Conservation (phyloP, 1,140 invertebrate species). For the Pogonomyrmex barbatus region DNA sequence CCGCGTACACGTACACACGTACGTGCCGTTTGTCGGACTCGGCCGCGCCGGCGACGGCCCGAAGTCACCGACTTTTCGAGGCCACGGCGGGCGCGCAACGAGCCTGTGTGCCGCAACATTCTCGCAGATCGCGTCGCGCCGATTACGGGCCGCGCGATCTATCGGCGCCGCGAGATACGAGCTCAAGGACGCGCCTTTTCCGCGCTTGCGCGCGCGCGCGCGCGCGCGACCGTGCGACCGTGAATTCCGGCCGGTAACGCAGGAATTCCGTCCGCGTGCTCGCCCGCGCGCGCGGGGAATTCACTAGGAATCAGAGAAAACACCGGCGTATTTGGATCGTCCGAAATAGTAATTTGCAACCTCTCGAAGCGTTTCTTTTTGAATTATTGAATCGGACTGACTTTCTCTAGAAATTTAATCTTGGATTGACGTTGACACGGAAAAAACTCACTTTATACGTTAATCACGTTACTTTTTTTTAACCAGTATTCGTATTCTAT, state of each 20-base stretch:
- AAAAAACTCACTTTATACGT: not conserved
- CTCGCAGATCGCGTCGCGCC: constrained; percentile 51
- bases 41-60: constrained; percentile 68
- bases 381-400: not conserved
- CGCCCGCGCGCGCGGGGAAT: not conserved
- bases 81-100: constrained; percentile 74
- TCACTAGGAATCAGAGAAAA: not conserved
- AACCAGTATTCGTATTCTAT: too few species aligned
- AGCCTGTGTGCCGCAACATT: constrained; percentile 51
- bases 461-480: not conserved
- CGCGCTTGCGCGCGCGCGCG: constrained; percentile 66
- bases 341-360: constrained; percentile 41
- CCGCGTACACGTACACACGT: constrained; percentile 38
- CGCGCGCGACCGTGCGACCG: constrained; percentile 22
- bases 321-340: constrained; percentile 43
- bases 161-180: constrained; percentile 84
- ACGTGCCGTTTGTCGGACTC: constrained; percentile 74
- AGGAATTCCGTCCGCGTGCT: constrained; percentile 56
- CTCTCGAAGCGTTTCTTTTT: too few species aligned
- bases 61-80: constrained; percentile 86
- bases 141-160: constrained; percentile 85
- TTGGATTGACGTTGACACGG: not conserved
- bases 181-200: constrained; percentile 83
- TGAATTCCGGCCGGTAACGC: constrained; percentile 66
- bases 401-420: not conserved